Base-by-base conservation (phyloP, 1,140 invertebrate species). In the Periplaneta americana region DNA sequence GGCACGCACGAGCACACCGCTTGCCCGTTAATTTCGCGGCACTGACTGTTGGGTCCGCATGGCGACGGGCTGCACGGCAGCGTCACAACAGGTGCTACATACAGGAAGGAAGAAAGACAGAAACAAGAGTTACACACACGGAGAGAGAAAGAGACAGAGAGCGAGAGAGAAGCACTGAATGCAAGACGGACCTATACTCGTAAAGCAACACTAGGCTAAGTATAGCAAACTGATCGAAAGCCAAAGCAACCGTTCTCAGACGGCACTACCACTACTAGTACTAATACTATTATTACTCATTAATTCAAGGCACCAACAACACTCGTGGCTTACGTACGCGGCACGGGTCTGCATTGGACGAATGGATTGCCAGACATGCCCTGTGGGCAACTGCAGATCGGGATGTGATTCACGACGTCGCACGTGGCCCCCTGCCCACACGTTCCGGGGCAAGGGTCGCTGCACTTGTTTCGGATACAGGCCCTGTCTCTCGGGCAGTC, bases 401-500 rank as follows among this genome's bases (percentile, higher is more conserved):
- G 93, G 34, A 92, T 91, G 85, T 95, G 94, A 85, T 94, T 94
- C 79, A 92, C 90, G 1, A 94, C 92, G 33, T 90, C 89, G 85
- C 94, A 95, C 79, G 90, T 86, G 28, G 94, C 93, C 85, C 92
- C 92, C 78, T 91, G 89, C 0, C 94, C 94, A 87, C 95, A 96
- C 31, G 91, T 91, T 80, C 92, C 93, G 28, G 89, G 89, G 85
- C 95, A 96, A 32, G 95, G 95, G 87, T 96, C 94, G 37, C 90
- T 87, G 86, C 95, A 96, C 89, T 93, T 94, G 84, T 93, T 92
- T 82, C 91, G 91, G 28, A 95, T 91, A 84, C 95, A 96, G 4
- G 94, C 92, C 84, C 88, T 90, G 79, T 92, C 90, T 66, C 90
- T 89, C 8, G 91, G 87, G 88, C 93, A 94, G 86, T 93, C 93